Evolutionary conservation across 2,797 vertebrate genomes (phyloP).

Genomic region (Chelmon rostratus): DNA sequence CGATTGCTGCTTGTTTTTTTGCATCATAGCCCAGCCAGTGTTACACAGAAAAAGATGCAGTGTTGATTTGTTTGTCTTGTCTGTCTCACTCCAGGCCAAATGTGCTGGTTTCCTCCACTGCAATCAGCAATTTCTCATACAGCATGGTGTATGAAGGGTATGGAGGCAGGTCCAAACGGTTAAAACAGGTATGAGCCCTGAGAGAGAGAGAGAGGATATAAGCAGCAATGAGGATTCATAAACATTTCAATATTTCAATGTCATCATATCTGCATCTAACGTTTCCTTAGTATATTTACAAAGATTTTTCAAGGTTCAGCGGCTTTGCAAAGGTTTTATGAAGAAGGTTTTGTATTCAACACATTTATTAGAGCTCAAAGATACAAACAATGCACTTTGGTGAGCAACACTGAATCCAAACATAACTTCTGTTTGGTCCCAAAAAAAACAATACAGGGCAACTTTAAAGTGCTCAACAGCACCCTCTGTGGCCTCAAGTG

Average conservation of each 20-base stretch:
- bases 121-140: constrained; percentile 95
- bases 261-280: neutral
- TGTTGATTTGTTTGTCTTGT: neutral
- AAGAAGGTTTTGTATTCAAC: too few species aligned
- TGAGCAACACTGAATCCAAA: too few species aligned
- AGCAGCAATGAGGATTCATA: neutral
- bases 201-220: constrained; percentile 32
- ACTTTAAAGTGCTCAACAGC: neutral
- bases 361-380: too few species aligned
- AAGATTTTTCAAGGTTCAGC: neutral
- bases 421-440: too few species aligned
- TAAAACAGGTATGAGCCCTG: constrained; percentile 98
- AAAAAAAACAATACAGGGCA: too few species aligned
- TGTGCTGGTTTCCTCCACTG: constrained; percentile 98
- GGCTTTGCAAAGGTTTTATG: too few species aligned
- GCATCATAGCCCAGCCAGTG: constrained; percentile 9
- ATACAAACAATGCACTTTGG: too few species aligned
- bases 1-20: neutral
- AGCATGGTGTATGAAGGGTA: constrained; percentile 96
- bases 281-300: neutral
- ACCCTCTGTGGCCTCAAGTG: neutral
- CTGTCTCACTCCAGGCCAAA: constrained; percentile 79
- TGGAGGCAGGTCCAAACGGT: constrained; percentile 96
- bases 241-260: neutral
- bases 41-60: neutral